A percentile compares a stretch with the other conserved stretches of the same genome.
Evolutionary conservation across 1,140 invertebrate genomes (phyloP).

Genomic region (Asbolus verrucosus): DNA sequence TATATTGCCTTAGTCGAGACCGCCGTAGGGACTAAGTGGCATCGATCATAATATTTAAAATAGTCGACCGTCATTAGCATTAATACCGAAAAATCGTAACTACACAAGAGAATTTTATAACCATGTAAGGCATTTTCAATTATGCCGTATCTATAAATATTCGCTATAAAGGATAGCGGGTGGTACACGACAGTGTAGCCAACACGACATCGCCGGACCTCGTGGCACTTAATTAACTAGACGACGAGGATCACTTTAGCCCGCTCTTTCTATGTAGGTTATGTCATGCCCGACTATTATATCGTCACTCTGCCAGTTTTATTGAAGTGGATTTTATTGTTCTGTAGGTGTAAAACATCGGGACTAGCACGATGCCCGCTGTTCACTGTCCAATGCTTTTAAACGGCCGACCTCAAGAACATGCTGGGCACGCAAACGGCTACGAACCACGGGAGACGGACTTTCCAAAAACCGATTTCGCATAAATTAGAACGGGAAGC

Average conservation of each 20-base stretch:
- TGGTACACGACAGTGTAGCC: conserved; percentile 45
- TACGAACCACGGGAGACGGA: conserved; percentile 10
- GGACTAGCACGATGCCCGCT: conserved; percentile 46
- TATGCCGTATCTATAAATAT: conserved; percentile 47
- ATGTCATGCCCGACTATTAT: conserved; percentile 51
- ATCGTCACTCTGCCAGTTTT: conserved; percentile 55
- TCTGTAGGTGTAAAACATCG: conserved; percentile 56
- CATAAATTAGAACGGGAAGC: conserved; percentile 16
- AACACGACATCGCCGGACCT: conserved; percentile 1
- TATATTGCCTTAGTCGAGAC: too few relatives aligned
- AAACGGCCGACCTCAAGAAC: conserved; percentile 9
- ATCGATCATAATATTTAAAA: conserved; percentile 8
- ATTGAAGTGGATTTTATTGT: conserved; percentile 56
- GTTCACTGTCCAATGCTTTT: conserved; percentile 39
- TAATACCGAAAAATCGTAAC: neutral
- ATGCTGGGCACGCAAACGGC: conserved; percentile 35
- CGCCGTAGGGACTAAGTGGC: neutral
- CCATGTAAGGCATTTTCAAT: conserved; percentile 44
- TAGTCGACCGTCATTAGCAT: conserved; percentile 5
- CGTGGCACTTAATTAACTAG: conserved; percentile 35
- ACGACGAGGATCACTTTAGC: neutral
- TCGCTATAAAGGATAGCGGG: conserved; percentile 41
- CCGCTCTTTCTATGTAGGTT: conserved; percentile 35
- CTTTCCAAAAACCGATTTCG: conserved; percentile 36
- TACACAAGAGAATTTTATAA: conserved; percentile 16